Evolutionary conservation across 1,140 invertebrate species (phyloP).

Genomic region (Coenobita brevimanus): DNA sequence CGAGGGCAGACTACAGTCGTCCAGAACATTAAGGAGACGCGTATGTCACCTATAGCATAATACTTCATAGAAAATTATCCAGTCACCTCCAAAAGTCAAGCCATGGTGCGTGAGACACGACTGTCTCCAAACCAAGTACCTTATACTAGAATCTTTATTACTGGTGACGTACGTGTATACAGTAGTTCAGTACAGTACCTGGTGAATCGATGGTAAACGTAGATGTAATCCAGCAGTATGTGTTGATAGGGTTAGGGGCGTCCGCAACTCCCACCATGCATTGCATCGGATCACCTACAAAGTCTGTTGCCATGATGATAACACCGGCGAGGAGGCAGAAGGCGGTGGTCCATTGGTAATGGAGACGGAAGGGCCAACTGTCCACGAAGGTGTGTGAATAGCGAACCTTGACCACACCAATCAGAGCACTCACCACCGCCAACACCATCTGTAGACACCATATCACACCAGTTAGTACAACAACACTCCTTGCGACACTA

Average conservation of each 20-base stretch:
- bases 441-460: conserved; percentile 54
- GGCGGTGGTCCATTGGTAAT: conserved; percentile 91
- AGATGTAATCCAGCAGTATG: conserved; percentile 93
- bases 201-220: conserved; percentile 85
- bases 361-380: conserved; percentile 91
- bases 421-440: conserved; percentile 43
- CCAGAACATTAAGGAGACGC: no score
- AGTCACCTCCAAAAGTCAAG: no score
- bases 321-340: conserved; percentile 78
- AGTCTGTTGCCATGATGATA: conserved; percentile 91
- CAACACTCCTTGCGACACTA: no score
- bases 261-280: conserved; percentile 84
- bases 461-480: no score
- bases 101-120: no score
- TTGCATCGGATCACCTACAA: conserved; percentile 92
- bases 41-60: no score
- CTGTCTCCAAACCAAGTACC: no score
- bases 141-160: no score
- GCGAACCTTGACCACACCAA: conserved; percentile 53
- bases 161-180: no score
- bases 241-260: conserved; percentile 87
- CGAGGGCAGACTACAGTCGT: no score
- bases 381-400: conserved; percentile 75
- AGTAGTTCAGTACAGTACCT: no score
- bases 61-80: no score